Conservation (phyloP, 2,113 vertebrate genomes). For the Macquaria australasica region DNA sequence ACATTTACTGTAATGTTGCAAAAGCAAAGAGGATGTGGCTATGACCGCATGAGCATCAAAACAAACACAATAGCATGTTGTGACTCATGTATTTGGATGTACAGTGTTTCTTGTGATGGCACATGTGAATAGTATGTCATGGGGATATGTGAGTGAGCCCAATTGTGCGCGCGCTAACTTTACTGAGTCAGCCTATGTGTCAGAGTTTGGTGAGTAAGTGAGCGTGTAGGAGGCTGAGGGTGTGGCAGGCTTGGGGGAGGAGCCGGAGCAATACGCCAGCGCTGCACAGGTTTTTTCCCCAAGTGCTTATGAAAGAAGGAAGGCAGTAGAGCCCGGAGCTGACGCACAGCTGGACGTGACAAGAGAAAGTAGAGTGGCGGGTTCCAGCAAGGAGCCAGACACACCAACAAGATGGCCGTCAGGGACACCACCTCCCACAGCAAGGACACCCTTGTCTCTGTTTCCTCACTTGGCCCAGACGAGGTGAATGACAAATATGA, state of each 20-base stretch:
- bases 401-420: conserved; percentile 76
- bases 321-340: conserved; percentile 76
- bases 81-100: conserved; percentile 27
- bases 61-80: conserved; percentile 1
- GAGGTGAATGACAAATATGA: not conserved
- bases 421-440: conserved; percentile 76
- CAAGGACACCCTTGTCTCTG: conserved; percentile 53
- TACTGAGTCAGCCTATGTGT: conserved; percentile 49
- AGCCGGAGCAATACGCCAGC: conserved; percentile 64
- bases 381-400: conserved; percentile 81
- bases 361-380: conserved; percentile 80
- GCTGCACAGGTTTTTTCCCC: conserved; percentile 38
- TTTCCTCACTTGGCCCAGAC: accelerated
- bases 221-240: conserved; percentile 46
- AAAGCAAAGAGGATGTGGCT: conserved; percentile 23
- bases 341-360: conserved; percentile 73
- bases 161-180: conserved; percentile 25
- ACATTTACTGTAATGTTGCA: conserved; percentile 7
- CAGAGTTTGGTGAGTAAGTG: conserved; percentile 42
- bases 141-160: conserved; percentile 17
- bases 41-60: conserved; percentile 2
- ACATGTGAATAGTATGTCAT: conserved; percentile 4
- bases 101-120: conserved; percentile 12
- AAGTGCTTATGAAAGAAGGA: conserved; percentile 50
- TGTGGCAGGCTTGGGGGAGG: conserved; percentile 52